A percentile compares a stretch with the other conserved stretches of the same genome.
Evolutionary conservation across 2,113 vertebrate genomes (phyloP).

Genomic region (Prunella fulvescens): DNA sequence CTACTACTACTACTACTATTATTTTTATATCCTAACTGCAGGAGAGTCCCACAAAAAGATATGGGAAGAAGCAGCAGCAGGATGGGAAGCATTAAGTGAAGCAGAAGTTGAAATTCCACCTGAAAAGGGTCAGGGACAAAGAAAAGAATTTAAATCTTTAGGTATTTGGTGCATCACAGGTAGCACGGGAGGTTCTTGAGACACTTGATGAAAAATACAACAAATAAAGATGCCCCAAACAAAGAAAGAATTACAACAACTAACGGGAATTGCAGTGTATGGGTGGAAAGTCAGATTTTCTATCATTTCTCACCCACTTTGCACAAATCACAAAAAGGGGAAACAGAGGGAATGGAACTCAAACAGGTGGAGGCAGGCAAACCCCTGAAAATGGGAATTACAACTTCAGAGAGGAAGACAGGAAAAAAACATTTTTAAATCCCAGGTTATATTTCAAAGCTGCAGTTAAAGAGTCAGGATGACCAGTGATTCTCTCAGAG

Average conservation of each 20-base stretch:
- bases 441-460: background rate
- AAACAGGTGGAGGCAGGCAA: background rate
- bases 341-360: background rate
- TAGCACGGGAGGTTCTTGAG: rapidly evolving
- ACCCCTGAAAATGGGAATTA: background rate
- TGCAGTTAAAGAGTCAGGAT: rapidly evolving
- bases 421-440: background rate
- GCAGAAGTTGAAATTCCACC: background rate
- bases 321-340: too few relatives aligned
- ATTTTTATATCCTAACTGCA: too few relatives aligned
- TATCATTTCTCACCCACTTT: background rate
- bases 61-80: background rate
- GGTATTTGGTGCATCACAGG: background rate
- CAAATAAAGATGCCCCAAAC: background rate
- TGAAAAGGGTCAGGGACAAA: background rate
- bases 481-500: background rate
- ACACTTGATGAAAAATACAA: background rate
- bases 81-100: background rate
- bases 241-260: background rate
- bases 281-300: background rate
- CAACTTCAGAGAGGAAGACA: rapidly evolving
- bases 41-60: background rate
- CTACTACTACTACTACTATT: too few relatives aligned
- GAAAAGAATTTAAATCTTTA: background rate
- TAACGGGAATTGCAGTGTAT: background rate